Percentiles rank a stretch among this genome's conserved stretches.
These are phyloP conservation scores for Melolontha melolontha DNA, from an alignment of 2,888 invertebrate species.

Conservation along the genomic window DNA sequence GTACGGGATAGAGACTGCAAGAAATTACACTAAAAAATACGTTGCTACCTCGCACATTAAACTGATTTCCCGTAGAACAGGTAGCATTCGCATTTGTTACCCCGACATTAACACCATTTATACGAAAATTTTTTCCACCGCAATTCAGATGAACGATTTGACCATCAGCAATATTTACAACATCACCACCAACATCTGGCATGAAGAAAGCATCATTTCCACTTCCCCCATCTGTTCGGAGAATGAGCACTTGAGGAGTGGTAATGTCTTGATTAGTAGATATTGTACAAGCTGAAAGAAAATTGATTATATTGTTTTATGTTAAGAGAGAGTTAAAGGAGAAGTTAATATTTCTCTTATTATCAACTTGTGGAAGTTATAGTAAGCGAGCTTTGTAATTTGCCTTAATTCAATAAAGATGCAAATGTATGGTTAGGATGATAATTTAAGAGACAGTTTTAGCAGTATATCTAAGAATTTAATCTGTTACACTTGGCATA, in stretches of 20 bases:
- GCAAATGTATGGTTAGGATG: too few relatives aligned
- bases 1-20: constrained; percentile 63
- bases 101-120: constrained; percentile 37
- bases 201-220: constrained; percentile 49
- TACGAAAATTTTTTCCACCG: constrained; percentile 47
- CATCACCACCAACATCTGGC: constrained; percentile 47
- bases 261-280: constrained; percentile 67
- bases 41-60: constrained; percentile 45
- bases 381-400: too few relatives aligned
- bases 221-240: constrained; percentile 60
- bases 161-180: constrained; percentile 45
- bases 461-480: too few relatives aligned
- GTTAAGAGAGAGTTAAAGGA: too few relatives aligned
- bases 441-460: too few relatives aligned
- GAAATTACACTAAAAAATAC: constrained; percentile 60
- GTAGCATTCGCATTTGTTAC: constrained; percentile 40
- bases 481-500: too few relatives aligned
- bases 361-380: too few relatives aligned
- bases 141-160: constrained; percentile 49
- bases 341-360: too few relatives aligned
- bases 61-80: constrained; percentile 49
- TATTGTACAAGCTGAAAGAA: constrained; percentile 62
- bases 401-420: too few relatives aligned
- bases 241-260: constrained; percentile 72
- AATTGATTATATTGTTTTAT: constrained; percentile 2